Evolutionary conservation across 2,797 vertebrate species (phyloP).

Genomic region (Halcyon badia): DNA sequence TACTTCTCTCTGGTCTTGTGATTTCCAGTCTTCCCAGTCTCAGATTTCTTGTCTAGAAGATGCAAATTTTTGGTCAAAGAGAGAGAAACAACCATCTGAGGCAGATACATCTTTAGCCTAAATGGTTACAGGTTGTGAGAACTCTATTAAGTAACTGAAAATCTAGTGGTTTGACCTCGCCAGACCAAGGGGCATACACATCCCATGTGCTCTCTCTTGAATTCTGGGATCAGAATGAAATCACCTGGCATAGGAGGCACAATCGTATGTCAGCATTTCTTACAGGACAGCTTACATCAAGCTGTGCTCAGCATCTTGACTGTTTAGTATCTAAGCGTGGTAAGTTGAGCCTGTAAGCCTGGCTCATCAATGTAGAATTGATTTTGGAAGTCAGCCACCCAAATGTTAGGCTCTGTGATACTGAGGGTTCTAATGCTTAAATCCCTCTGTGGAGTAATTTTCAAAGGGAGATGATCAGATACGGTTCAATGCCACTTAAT

Average conservation of each 20-base stretch:
- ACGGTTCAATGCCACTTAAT: not conserved
- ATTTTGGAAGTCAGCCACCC: slow-evolving; percentile 34
- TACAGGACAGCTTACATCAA: not conserved
- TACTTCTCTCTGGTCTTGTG: not conserved
- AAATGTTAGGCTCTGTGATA: not conserved
- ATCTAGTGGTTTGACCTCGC: not conserved
- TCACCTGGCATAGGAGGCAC: not conserved
- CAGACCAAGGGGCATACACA: not conserved
- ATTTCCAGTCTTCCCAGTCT: not conserved
- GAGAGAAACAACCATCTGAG: not conserved
- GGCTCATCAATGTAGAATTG: not conserved
- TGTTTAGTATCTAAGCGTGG: not conserved
- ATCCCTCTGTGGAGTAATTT: not conserved
- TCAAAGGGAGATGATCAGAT: slow-evolving; percentile 7
- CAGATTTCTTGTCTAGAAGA: not conserved
- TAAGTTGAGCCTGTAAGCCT: not conserved
- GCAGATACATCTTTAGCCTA: not conserved
- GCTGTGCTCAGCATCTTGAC: not conserved
- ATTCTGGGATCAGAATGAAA: not conserved
- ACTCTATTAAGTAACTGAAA: not conserved
- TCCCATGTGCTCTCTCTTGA: not conserved
- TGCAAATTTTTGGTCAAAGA: not conserved
- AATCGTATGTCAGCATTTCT: not conserved
- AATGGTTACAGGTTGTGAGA: not conserved
- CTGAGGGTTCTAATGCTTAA: not conserved